Base-by-base conservation (phyloP, 2,113 vertebrate species). In the Colistium nudipinnis region DNA sequence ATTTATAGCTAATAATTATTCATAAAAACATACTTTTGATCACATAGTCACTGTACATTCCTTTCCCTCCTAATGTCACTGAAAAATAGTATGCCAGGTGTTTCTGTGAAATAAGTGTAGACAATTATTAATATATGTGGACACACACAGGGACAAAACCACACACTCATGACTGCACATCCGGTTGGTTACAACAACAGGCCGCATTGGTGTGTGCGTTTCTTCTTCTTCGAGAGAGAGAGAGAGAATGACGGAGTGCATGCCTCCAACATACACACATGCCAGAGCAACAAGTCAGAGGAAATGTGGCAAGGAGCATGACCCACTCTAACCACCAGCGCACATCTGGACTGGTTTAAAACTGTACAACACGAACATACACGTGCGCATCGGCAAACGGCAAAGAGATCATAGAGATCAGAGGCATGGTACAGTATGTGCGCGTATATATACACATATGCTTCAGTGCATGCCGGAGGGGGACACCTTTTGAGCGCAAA, bases 241-340 rank as follows among this genome's bases (percentile, higher is more conserved):
- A 41, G 16, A 16, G 31, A 5, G 70, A 16, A 35, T 20, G 49
- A 55, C 38, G 56, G 33, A 44, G 52, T 25, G 74, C 51, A 71
- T 62, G 45, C 11, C 44, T 74, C 39, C 59, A 80, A 75, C 69
- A 56, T 17, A 51, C 31, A 51, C 56, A 69, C 79, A 81, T 83
- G 78, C 81, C 77, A 76, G 43, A 83, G 74, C 59, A 74, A 71
- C 63, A 22, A 81, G 76, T 85, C 76, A 87, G 78, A 84, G 70
- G 81, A 84, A 80, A 71, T 72, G 74, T 65, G 62, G 76, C 45
- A 28, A 74, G 44, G 28, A 71, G 41, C 61, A 41, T 13, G 61
- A 82, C 53, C 52, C 62, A 22, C 7, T 49, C 13, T 24, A 72
- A 78, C 49, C 74, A 57, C 51, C 7, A 35, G 47, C 19, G 28